Conservation (phyloP, 2,888 invertebrate genomes). For the Chrysolina haemoptera region DNA sequence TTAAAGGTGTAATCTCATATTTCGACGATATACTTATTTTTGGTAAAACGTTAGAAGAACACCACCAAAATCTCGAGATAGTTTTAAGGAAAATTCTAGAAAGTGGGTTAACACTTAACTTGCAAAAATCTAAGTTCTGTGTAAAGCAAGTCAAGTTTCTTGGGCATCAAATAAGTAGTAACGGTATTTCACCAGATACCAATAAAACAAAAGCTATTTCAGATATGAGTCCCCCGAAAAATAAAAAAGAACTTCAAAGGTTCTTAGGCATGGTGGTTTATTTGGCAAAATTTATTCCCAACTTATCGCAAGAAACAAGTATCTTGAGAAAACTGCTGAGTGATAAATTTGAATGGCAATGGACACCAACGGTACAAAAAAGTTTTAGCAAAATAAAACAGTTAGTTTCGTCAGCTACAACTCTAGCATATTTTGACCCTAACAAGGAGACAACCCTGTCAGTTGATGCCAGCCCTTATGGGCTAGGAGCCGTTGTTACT, state of each 20-base stretch:
- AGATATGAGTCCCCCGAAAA: background rate
- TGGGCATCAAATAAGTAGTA: background rate
- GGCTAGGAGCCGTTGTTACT: background rate
- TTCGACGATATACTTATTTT: background rate
- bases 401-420: background rate
- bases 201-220: constrained; percentile 1
- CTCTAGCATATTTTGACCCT: constrained; percentile 10
- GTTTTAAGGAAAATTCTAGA: background rate
- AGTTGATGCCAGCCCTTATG: constrained; percentile 21
- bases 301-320: background rate
- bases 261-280: constrained; percentile 1
- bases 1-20: background rate
- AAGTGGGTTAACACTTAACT: background rate
- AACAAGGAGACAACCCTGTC: background rate
- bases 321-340: background rate
- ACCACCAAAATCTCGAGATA: background rate
- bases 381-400: background rate
- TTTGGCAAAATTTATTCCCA: background rate
- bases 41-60: background rate
- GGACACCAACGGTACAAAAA: background rate
- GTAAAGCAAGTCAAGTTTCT: background rate
- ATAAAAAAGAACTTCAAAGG: background rate
- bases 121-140: background rate
- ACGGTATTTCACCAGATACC: background rate
- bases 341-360: background rate